Percentiles rank a stretch among this genome's conserved stretches.
Conservation (phyloP, 2,888 invertebrate species). For the Pocota personata region DNA sequence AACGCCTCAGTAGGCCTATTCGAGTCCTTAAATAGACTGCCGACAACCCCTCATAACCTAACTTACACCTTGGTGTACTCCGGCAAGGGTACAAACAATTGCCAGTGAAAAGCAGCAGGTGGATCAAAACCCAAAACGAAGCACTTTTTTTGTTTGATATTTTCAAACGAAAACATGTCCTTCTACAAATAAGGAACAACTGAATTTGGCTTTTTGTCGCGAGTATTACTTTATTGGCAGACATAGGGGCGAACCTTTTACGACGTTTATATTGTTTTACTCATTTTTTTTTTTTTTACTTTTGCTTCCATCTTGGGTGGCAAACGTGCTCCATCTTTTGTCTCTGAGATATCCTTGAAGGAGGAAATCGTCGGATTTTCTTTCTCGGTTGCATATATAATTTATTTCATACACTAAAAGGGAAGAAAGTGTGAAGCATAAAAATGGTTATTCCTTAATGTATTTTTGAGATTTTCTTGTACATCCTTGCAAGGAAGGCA, state of each 20-base stretch:
- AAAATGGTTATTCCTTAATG: conserved; percentile 71
- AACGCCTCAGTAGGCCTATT: no score
- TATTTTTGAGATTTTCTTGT: conserved; percentile 58
- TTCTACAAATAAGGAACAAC: conserved; percentile 6
- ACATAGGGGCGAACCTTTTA: conserved; percentile 65
- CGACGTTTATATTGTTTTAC: conserved; percentile 57
- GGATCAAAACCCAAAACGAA: not conserved
- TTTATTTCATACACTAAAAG: conserved; percentile 45
- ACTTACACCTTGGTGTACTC: no score
- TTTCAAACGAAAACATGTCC: not conserved
- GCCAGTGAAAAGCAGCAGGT: no score
- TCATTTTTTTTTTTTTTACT: not conserved
- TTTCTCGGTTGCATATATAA: conserved; percentile 53
- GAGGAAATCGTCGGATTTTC: conserved; percentile 47
- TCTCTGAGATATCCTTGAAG: conserved; percentile 67
- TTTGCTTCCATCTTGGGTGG: not conserved
- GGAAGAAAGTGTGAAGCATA: conserved; percentile 68
- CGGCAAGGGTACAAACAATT: no score
- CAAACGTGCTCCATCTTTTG: conserved; percentile 30
- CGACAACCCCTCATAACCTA: no score
- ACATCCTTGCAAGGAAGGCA: conserved; percentile 39
- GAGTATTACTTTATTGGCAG: conserved; percentile 64
- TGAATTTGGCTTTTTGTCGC: conserved; percentile 53
- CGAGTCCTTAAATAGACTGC: no score
- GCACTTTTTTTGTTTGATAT: conserved; percentile 9